Conservation (phyloP, 1,140 invertebrate genomes). For the Ditylenchus dipsaci region DNA sequence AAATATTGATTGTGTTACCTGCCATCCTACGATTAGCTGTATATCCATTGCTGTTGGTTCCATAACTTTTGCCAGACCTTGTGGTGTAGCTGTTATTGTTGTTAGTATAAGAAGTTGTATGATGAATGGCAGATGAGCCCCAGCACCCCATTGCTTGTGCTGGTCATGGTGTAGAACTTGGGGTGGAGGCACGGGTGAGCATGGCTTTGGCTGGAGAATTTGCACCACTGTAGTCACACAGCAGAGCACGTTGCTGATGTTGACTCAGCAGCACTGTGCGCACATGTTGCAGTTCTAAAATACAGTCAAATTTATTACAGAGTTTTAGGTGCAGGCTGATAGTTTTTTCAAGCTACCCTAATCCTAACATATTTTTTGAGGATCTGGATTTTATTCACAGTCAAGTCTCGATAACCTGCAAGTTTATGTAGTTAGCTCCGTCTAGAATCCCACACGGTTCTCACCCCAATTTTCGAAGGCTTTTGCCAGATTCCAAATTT, state of each 20-base stretch:
- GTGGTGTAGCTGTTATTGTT: constrained; percentile 38
- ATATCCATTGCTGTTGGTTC: constrained; percentile 34
- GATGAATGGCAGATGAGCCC: not conserved
- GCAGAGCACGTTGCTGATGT: constrained; percentile 31
- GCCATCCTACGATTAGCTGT: constrained; percentile 29
- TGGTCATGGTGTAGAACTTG: constrained; percentile 18
- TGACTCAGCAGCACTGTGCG: constrained; percentile 39
- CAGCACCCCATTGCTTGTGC: not conserved
- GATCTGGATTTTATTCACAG: too few relatives aligned
- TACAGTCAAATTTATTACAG: not conserved
- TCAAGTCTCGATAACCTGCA: too few relatives aligned
- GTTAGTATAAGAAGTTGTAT: not conserved
- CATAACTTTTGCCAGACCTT: constrained; percentile 47
- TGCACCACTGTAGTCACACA: constrained; percentile 8
- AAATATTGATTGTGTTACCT: not conserved
- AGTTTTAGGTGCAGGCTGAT: too few relatives aligned
- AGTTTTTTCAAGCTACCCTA: too few relatives aligned
- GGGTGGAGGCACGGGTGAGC: constrained; percentile 2
- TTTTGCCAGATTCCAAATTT: too few relatives aligned
- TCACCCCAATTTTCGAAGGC: too few relatives aligned
- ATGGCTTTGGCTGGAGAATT: constrained; percentile 10
- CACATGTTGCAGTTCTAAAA: constrained; percentile 21
- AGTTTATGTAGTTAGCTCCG: too few relatives aligned
- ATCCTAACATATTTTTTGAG: too few relatives aligned
- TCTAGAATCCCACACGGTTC: too few relatives aligned